Conservation (phyloP, 2,113 vertebrate species). For the Aplodontia rufa region DNA sequence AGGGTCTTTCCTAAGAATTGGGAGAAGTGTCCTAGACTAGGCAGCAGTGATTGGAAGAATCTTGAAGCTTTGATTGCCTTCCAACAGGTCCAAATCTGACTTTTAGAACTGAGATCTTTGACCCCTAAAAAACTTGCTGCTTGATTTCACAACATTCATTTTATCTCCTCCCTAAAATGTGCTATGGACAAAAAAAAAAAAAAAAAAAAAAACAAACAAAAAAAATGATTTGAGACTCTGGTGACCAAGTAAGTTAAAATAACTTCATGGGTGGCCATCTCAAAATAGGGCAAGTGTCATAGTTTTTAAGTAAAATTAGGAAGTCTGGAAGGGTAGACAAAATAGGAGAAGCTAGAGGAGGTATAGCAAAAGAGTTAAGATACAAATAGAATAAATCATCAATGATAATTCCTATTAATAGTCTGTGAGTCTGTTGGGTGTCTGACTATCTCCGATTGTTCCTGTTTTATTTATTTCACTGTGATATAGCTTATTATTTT, state of each 20-base stretch:
- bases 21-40: neutral
- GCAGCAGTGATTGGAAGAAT: neutral
- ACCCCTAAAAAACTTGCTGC: neutral
- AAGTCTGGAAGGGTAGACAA: constrained; percentile 26
- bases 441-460: neutral
- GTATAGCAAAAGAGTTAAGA: neutral
- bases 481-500: neutral
- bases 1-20: neutral
- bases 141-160: constrained; percentile 27
- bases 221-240: neutral
- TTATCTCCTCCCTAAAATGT: constrained; percentile 12
- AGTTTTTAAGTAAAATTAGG: constrained; percentile 53
- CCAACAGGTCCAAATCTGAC: neutral
- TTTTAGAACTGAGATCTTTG: neutral
- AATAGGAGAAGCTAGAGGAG: neutral
- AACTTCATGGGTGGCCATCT: neutral
- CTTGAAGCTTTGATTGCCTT: neutral
- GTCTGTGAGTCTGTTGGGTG: neutral
- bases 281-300: neutral
- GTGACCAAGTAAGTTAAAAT: constrained; percentile 3
- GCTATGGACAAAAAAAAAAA: neutral
- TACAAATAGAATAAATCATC: neutral
- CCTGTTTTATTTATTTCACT: neutral
- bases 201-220: neutral
- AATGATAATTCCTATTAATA: neutral